Conservation (phyloP, 2,113 vertebrate species). For the Colossoma macropomum region DNA sequence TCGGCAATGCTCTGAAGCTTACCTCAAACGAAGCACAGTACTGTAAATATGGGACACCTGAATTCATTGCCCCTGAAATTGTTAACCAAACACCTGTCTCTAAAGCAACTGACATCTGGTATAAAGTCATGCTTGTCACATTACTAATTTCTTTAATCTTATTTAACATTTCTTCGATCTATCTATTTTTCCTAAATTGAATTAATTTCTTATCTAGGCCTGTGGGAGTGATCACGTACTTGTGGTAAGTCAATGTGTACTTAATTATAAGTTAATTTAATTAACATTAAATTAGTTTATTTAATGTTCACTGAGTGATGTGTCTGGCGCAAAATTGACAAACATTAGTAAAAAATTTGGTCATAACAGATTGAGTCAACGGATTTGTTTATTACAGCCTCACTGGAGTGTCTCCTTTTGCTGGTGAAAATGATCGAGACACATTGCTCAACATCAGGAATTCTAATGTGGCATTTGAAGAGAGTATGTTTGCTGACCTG, state of each 20-base stretch:
- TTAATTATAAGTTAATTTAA: too few relatives aligned
- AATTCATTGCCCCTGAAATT: constrained; percentile 93
- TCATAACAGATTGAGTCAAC: not conserved
- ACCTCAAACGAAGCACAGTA: constrained; percentile 82
- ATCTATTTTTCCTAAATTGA: not conserved
- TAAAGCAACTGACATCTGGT: constrained; percentile 93
- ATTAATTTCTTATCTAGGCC: constrained; percentile 78
- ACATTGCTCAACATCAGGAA: constrained; percentile 91
- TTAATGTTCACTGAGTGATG: not conserved
- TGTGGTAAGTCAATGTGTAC: constrained; percentile 82
- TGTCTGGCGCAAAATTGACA: not conserved
- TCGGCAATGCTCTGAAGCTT: constrained; percentile 88
- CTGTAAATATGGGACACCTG: constrained; percentile 92
- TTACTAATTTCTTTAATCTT: not conserved
- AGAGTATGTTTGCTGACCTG: constrained; percentile 89
- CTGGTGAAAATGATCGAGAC: constrained; percentile 90
- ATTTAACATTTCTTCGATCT: constrained; percentile 4
- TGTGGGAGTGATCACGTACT: constrained; percentile 89
- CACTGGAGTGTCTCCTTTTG: constrained; percentile 92
- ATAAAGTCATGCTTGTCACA: constrained; percentile 56
- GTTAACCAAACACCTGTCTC: constrained; percentile 93
- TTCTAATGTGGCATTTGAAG: constrained; percentile 94
- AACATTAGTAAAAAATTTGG: not conserved
- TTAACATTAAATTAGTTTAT: not conserved
- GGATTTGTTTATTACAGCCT: constrained; percentile 75